Percentiles rank a stretch among this genome's conserved stretches.
Evolutionary conservation across 2,113 vertebrate genomes (phyloP).

Genomic region (Cephalopterus ornatus): DNA sequence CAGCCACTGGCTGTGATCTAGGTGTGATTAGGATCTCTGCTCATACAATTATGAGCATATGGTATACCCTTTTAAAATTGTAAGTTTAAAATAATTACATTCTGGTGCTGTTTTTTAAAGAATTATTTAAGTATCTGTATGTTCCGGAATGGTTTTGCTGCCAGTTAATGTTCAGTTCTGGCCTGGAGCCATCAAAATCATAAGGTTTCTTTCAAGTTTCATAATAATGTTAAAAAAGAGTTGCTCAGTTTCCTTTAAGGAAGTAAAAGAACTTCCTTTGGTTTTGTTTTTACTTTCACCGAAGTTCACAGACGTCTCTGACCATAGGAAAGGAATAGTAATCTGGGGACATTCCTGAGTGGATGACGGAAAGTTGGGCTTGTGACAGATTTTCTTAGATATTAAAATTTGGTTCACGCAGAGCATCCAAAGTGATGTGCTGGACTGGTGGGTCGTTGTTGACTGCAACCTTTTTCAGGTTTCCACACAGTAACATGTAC

Average conservation of each 20-base stretch:
- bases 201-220: constrained; percentile 22
- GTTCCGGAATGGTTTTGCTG: not conserved
- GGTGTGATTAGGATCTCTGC: not conserved
- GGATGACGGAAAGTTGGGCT: not conserved
- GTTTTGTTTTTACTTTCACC: constrained; percentile 32
- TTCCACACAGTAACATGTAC: fast-evolving
- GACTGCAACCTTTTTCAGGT: not conserved
- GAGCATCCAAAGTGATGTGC: not conserved
- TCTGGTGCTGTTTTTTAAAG: not conserved
- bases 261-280: constrained; percentile 40
- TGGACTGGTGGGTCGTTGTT: not conserved
- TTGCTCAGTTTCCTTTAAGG: constrained; percentile 28
- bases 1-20: not conserved
- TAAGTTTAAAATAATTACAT: constrained; percentile 7
- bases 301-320: not conserved
- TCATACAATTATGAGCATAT: not conserved
- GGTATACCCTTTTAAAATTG: not conserved
- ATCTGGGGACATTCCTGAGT: not conserved
- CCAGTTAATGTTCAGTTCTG: not conserved
- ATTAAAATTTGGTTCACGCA: not conserved
- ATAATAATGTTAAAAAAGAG: not conserved
- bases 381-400: not conserved
- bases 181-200: constrained; percentile 14
- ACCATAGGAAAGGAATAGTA: not conserved
- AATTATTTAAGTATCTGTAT: constrained; percentile 4